A percentile compares a stretch with the other conserved stretches of the same genome.
Evolutionary conservation across 2,113 vertebrate genomes (phyloP).

Genomic region (Labeo rohita): DNA sequence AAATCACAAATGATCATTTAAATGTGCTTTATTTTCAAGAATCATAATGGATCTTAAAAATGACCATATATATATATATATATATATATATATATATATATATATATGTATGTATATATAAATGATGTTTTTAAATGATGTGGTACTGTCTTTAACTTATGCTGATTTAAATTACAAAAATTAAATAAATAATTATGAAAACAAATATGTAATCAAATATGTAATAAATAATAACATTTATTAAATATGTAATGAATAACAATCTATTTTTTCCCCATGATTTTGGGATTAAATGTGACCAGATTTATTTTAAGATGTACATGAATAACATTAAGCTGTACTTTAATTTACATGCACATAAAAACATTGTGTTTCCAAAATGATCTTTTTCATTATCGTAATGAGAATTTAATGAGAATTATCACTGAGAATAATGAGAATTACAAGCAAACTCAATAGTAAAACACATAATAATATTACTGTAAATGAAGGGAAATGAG

Average conservation of each 20-base stretch:
- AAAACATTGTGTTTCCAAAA: neutral
- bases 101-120: too few species aligned
- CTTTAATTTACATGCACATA: neutral
- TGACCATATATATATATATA: too few species aligned
- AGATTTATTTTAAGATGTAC: neutral
- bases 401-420: neutral
- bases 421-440: neutral
- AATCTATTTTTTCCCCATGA: neutral
- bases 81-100: too few species aligned
- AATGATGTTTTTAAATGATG: too few species aligned
- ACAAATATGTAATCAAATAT: neutral
- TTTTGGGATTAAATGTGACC: neutral
- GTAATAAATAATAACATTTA: neutral
- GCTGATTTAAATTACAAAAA: too few species aligned
- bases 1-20: too few species aligned
- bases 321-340: neutral
- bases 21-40: too few species aligned
- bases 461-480: constrained; percentile 10
- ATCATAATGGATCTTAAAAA: too few species aligned
- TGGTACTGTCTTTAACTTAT: too few species aligned
- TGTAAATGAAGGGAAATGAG: neutral
- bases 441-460: neutral
- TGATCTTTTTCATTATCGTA: neutral
- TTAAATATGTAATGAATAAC: neutral
- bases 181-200: neutral